Evolutionary conservation across 1,140 invertebrate species (phyloP).

Genomic region (Dreissena polymorpha): DNA sequence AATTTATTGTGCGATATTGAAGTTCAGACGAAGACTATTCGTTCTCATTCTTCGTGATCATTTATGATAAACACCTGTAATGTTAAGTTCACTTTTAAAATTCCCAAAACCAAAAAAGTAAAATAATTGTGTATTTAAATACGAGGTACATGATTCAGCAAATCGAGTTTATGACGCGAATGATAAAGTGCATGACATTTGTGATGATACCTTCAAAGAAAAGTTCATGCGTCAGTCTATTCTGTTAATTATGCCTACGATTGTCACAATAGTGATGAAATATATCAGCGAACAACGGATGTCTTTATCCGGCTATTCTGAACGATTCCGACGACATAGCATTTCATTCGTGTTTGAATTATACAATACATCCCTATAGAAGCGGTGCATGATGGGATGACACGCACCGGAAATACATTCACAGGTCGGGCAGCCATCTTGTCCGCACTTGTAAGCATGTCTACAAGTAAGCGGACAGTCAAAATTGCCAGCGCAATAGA

Average conservation of each 20-base stretch:
- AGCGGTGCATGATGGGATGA: constrained; percentile 40
- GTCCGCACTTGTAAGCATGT: constrained; percentile 26
- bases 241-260: neutral
- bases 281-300: too few species aligned
- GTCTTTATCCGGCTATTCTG: too few species aligned
- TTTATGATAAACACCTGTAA: too few species aligned
- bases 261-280: constrained; percentile 10
- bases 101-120: too few species aligned
- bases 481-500: constrained; percentile 25
- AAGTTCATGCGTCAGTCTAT: too few species aligned
- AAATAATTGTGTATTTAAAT: neutral
- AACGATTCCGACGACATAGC: constrained; percentile 2
- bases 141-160: neutral
- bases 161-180: neutral
- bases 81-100: too few species aligned
- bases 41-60: too few species aligned
- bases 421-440: constrained; percentile 52
- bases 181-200: neutral
- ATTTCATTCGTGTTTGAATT: neutral
- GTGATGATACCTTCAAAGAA: neutral
- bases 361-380: constrained; percentile 28
- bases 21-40: too few species aligned
- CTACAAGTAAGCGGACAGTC: constrained; percentile 21
- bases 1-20: too few species aligned
- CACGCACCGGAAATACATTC: constrained; percentile 47